These are phyloP conservation scores for Ornithorhynchus anatinus DNA, from an alignment of 2,113 vertebrate genomes.

Conservation along the genomic window DNA sequence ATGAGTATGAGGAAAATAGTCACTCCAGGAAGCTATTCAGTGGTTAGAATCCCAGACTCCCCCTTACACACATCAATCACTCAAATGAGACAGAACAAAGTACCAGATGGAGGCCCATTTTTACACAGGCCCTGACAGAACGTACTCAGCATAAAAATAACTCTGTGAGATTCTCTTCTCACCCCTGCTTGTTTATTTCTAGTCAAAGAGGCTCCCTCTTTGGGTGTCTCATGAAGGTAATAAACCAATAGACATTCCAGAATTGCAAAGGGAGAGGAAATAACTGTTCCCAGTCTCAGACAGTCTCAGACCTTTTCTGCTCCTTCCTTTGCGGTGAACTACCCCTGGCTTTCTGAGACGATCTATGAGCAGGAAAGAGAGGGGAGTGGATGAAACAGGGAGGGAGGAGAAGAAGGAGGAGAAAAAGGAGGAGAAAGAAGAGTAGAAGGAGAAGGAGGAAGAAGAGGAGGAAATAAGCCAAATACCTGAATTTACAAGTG, in stretches of 20 bases:
- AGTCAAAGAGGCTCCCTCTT: neutral
- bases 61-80: neutral
- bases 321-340: neutral
- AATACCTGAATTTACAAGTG: no score
- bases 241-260: neutral
- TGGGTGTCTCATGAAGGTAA: no score
- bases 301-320: neutral
- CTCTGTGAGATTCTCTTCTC: neutral
- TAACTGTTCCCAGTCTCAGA: neutral
- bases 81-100: neutral
- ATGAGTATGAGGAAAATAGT: no score
- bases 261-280: neutral
- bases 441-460: no score
- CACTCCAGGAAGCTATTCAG: neutral
- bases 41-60: neutral
- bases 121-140: neutral
- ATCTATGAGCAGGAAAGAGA: no score
- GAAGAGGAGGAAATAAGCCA: no score
- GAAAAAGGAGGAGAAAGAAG: no score
- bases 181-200: neutral
- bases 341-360: neutral
- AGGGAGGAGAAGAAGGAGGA: no score
- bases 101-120: conserved; percentile 14
- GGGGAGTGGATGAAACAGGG: no score
- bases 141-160: conserved; percentile 23